These are phyloP conservation scores for Mya arenaria DNA, from an alignment of 1,140 invertebrate genomes.

Conservation along the genomic window DNA sequence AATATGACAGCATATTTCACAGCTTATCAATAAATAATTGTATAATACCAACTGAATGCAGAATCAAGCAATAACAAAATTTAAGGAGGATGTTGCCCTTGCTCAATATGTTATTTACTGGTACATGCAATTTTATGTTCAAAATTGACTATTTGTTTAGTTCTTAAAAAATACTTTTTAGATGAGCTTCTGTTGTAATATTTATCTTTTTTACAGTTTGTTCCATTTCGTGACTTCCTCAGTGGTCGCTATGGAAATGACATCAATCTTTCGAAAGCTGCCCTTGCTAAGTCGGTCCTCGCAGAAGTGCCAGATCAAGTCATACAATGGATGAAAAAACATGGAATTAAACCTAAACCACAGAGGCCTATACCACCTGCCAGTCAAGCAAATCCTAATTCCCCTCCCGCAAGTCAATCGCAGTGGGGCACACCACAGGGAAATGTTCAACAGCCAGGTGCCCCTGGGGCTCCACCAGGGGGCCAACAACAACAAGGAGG, in stretches of 20 bases:
- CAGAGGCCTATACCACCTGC: not conserved
- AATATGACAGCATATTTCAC: too few relatives aligned
- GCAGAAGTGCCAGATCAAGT: conserved; percentile 86
- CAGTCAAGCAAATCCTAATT: not conserved
- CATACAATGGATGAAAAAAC: conserved; percentile 84
- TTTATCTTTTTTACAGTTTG: conserved; percentile 83
- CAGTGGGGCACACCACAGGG: not conserved
- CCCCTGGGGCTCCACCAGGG: not conserved
- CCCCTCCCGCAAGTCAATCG: not conserved
- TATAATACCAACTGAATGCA: too few relatives aligned
- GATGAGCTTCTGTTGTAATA: too few relatives aligned
- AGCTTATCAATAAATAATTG: too few relatives aligned
- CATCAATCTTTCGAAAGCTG: conserved; percentile 68
- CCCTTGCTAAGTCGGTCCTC: conserved; percentile 84
- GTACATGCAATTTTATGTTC: too few relatives aligned
- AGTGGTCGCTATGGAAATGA: conserved; percentile 61
- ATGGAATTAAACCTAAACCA: conserved; percentile 81
- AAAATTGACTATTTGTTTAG: too few relatives aligned
- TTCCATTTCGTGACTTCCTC: conserved; percentile 83
- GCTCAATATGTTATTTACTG: too few relatives aligned
- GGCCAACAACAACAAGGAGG: conserved; percentile 24
- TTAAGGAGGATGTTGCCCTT: too few relatives aligned
- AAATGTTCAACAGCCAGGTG: not conserved
- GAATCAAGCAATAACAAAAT: too few relatives aligned
- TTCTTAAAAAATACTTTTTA: too few relatives aligned